A percentile compares a stretch with the other conserved stretches of the same genome.
These are phyloP conservation scores for Megalopta genalis DNA, from an alignment of 1,140 invertebrate genomes.

Conservation along the genomic window DNA sequence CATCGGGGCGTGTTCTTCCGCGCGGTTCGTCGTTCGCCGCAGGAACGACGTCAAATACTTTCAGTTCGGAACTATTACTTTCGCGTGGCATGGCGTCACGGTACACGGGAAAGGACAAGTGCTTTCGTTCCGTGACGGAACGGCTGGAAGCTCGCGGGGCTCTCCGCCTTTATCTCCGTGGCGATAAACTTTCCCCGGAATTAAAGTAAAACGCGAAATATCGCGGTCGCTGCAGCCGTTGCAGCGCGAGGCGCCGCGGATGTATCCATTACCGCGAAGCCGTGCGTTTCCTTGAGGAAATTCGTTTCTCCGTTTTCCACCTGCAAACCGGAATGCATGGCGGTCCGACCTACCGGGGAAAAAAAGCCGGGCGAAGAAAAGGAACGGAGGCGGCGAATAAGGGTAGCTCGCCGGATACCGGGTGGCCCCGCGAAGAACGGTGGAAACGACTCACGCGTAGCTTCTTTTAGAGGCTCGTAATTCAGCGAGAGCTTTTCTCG, in stretches of 20 bases:
- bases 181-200: slow-evolving; percentile 48
- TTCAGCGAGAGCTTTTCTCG: slow-evolving; percentile 65
- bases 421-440: slow-evolving; percentile 11
- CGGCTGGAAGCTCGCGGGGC: not conserved
- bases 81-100: not conserved
- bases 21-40: too few relatives aligned
- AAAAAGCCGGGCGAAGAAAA: not conserved
- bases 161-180: not conserved
- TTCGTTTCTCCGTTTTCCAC: slow-evolving; percentile 60
- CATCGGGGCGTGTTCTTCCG: too few relatives aligned
- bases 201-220: slow-evolving; percentile 63
- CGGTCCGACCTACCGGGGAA: slow-evolving; percentile 18
- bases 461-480: slow-evolving; percentile 68
- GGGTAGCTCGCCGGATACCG: not conserved
- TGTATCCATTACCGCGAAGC: slow-evolving; percentile 56
- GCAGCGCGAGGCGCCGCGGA: slow-evolving; percentile 13
- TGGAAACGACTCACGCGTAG: slow-evolving; percentile 56
- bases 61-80: not conserved
- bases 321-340: slow-evolving; percentile 59
- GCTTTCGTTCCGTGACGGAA: not conserved
- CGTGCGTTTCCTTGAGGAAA: slow-evolving; percentile 58
- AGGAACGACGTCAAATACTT: not conserved
- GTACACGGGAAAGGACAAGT: not conserved
- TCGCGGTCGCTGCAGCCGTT: slow-evolving; percentile 13
- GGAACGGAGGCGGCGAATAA: not conserved